A percentile compares a stretch with the other conserved stretches of the same genome.
Conservation (phyloP, 1,140 invertebrate genomes). For the Portunus trituberculatus region DNA sequence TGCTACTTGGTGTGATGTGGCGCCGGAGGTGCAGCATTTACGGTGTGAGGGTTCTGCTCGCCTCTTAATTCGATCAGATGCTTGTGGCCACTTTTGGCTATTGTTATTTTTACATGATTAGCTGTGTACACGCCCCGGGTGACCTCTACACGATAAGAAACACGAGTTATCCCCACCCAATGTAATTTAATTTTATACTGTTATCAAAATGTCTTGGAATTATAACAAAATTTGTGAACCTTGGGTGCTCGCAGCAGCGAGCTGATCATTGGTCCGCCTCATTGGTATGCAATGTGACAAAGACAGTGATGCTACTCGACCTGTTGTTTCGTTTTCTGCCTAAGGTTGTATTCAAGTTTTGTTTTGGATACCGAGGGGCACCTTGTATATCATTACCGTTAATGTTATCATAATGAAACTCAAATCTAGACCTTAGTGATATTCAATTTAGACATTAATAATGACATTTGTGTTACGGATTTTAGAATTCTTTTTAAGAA, state of each 20-base stretch:
- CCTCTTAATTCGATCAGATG: constrained; percentile 57
- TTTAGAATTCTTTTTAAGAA: constrained; percentile 75
- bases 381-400: constrained; percentile 72
- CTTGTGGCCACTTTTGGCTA: constrained; percentile 67
- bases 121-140: constrained; percentile 53
- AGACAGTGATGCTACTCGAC: constrained; percentile 64
- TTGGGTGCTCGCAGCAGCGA: constrained; percentile 13
- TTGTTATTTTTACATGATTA: constrained; percentile 73
- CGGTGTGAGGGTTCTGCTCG: constrained; percentile 51
- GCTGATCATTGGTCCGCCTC: constrained; percentile 47
- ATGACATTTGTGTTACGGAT: constrained; percentile 73
- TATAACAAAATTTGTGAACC: background rate
- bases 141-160: constrained; percentile 48
- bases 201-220: constrained; percentile 31
- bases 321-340: constrained; percentile 46
- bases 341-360: constrained; percentile 67
- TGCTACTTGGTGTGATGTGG: constrained; percentile 68
- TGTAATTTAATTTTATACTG: constrained; percentile 50
- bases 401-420: constrained; percentile 71
- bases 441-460: constrained; percentile 73
- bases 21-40: constrained; percentile 48
- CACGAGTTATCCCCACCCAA: constrained; percentile 27
- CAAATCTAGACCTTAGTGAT: constrained; percentile 73
- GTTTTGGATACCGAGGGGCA: constrained; percentile 63
- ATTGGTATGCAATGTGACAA: constrained; percentile 56